phyloP scores from a whole-genome alignment of 2,797 vertebrate species.

The Petrocephalus schoutedeni region DNA sequence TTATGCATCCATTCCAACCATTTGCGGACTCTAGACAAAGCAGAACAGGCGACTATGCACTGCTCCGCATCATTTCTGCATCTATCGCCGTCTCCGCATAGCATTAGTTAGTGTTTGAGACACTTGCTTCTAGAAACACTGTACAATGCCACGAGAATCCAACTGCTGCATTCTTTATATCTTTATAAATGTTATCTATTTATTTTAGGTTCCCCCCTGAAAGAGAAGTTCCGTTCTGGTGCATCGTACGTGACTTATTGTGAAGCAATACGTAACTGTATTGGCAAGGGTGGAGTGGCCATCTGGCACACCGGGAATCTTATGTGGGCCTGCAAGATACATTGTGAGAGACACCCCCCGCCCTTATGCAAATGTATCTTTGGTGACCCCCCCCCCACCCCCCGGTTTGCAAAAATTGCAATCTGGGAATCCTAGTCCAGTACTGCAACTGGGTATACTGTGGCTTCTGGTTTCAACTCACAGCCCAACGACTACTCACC shows the following conservation, averaged over 20 bases:
- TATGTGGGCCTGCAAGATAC: background rate
- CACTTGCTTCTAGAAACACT: background rate
- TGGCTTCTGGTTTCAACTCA: background rate
- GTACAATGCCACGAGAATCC: background rate
- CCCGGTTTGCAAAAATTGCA: background rate
- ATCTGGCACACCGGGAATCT: background rate
- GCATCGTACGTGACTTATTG: background rate
- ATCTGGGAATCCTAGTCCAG: background rate
- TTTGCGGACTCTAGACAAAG: background rate
- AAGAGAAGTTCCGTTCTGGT: background rate
- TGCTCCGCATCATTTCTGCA: background rate
- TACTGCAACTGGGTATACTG: background rate
- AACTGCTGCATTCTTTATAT: background rate
- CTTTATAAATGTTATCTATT: background rate
- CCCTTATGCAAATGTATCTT: background rate
- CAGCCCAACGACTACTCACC: background rate
- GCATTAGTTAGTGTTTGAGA: background rate
- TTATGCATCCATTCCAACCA: background rate
- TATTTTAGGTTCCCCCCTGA: background rate
- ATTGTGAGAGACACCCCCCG: background rate
- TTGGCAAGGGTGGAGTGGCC: background rate
- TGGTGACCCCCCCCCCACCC: too few relatives aligned
- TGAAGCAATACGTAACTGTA: background rate
- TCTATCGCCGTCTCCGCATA: background rate
- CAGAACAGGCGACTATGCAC: background rate